Base-by-base conservation (phyloP, 2,888 invertebrate genomes). In the Idaea biselata region DNA sequence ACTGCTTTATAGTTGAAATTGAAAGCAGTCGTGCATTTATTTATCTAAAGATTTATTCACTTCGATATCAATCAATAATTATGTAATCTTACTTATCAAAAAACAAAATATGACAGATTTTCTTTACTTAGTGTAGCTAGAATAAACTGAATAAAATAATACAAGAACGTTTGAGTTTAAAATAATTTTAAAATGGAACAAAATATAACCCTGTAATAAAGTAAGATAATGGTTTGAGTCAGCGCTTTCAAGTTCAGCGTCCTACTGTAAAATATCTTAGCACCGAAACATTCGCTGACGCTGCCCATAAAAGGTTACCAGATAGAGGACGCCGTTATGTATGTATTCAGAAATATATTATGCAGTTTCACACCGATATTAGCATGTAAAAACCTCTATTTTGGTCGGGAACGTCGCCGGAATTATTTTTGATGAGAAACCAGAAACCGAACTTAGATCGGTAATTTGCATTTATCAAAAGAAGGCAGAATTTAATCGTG, bases 151-250 rank as follows among this genome's bases (percentile, higher is more conserved):
- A n/a, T n/a, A n/a, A n/a, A n/a, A n/a, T n/a, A n/a, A n/a, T n/a
- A n/a, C n/a, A n/a, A 25, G 25, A 25, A 25, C 25, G 25, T 7
- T 14, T 11, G 11, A 44, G 44, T 44, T 11, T 33, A 33, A 33
- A 7, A 11, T 33, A 32, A 32, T 32, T 32, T 32, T 8, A 32
- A 2, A 32, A 32, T 11, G 4, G 14, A 7, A 44, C 7, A 11
- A 5, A 11, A 44, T 44, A 44, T 11, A 14, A 44, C 44, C 11
- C 11, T 44, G 11, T 44, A 44, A 44, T 74, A 16, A 62, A 16
- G 58, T 31, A 58, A 55, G 55, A 60, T 56, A 53, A 7, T 11
- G 16, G 16, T 18, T 58, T 0, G 44, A 44, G 44, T 44, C 44
- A 44, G 44, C 44, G 7, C 14, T 44, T 44, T 44, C 32, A 8